Base-by-base conservation (phyloP, 2,113 vertebrate genomes). In the Aldabrachelys gigantea region DNA sequence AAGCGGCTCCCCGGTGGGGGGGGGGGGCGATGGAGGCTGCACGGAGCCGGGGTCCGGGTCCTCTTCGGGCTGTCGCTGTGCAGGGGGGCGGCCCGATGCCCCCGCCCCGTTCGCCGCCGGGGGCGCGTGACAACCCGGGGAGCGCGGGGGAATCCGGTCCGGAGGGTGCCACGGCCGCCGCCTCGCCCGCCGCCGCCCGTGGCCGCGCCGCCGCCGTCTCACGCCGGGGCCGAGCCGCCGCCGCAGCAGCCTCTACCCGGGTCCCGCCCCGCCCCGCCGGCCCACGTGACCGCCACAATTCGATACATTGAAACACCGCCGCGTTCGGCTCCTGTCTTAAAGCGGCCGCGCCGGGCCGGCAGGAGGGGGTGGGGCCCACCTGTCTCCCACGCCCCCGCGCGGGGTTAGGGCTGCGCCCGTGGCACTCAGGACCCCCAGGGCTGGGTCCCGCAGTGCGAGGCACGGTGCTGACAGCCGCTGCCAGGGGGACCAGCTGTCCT, bases 361-460 rank as follows among this genome's bases (percentile, higher is more conserved):
- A 0, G 53, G 3, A 17, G 21, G 6, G 29, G 59, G 4, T 7
- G 80, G 91, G 89, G 5, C 22, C 62, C 84, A 44, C 76, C 0
- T 0, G 0, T 0, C 1, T 0, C 62, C 69, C 3, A 19, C 69
- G 2, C 56, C 24, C 56, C 19, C 56, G 5, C 56, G 56, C 59
- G 31, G 59, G 59, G 27, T 59, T 10, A 29, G 27, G 27, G 54
- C 56, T 57, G 56, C 27, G 56, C 27, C 24, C 56, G 56, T 11
- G 25, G 56, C 56, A 5, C 56, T 24, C 56, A 6, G 56, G 10
- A 57, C 24, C 56, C 56, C 22, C 56, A 53, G 53, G 53, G 19
- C 52, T 52, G 53, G 53, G 53, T 8, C 53, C 53, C 7, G 19
- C 53, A 21, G 53, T 19, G 4, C 25, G 10, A 57, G 56, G 56